These are phyloP conservation scores for Setipinna tenuifilis DNA, from an alignment of 2,797 vertebrate genomes.

Conservation along the genomic window DNA sequence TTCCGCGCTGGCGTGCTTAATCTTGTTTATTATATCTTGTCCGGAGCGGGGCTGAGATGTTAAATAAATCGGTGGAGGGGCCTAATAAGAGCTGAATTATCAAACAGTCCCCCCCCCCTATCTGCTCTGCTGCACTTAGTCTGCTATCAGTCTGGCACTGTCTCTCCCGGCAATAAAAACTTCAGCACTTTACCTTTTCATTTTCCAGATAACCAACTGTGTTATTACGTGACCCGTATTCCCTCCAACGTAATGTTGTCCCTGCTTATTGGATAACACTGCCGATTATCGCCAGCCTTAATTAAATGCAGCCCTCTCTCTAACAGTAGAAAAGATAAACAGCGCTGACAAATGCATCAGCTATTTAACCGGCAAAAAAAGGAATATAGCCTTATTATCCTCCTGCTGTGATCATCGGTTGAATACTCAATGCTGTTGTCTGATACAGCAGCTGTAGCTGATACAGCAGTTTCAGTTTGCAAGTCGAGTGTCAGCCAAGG, in stretches of 20 bases:
- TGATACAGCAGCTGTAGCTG: neutral
- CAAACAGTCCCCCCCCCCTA: neutral
- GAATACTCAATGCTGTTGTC: neutral
- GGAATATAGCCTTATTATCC: neutral
- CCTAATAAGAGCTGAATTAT: constrained; percentile 24
- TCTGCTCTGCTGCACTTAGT: constrained; percentile 32
- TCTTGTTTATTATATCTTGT: constrained; percentile 57
- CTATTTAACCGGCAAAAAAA: neutral
- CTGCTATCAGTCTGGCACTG: constrained; percentile 16
- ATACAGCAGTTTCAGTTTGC: neutral
- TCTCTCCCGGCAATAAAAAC: neutral
- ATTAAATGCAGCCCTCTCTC: neutral
- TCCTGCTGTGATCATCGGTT: neutral
- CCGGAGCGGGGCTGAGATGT: constrained; percentile 26
- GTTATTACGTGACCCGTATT: neutral
- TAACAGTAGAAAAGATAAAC: neutral
- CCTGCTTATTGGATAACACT: neutral
- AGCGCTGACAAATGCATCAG: neutral
- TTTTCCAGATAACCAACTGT: neutral
- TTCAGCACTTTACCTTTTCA: constrained; percentile 4
- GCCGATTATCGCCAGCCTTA: neutral
- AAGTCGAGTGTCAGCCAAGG: neutral
- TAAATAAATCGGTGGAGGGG: constrained; percentile 22
- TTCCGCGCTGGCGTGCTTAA: constrained; percentile 53
- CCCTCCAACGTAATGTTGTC: neutral